These are phyloP conservation scores for Trematocara variabile DNA, from an alignment of 2,113 vertebrate species.

Conservation along the genomic window DNA sequence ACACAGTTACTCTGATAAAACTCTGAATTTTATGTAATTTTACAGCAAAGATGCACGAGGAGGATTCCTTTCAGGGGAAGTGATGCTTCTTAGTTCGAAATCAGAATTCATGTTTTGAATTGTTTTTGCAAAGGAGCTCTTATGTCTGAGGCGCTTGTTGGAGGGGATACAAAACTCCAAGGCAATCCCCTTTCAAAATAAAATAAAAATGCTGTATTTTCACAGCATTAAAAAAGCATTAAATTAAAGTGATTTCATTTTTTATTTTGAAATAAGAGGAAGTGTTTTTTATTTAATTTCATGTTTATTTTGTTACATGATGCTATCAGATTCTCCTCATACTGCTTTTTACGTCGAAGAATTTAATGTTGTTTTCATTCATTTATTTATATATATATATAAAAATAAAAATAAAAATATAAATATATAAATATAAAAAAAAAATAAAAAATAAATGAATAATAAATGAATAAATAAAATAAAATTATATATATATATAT, in stretches of 20 bases:
- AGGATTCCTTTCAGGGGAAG: neutral
- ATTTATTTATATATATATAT: too few species aligned
- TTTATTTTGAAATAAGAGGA: neutral
- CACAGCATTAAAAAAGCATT: neutral
- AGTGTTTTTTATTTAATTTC: accelerated
- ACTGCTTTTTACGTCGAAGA: accelerated
- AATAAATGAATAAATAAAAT: too few species aligned
- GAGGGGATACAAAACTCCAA: neutral
- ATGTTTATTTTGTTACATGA: neutral
- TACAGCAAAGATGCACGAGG: neutral
- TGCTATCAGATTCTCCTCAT: neutral
- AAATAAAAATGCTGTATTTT: accelerated
- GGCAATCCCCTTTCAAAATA: accelerated
- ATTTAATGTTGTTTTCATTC: neutral
- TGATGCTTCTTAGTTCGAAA: neutral
- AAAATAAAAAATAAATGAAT: too few species aligned
- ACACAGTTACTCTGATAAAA: neutral
- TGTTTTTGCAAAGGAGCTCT: neutral
- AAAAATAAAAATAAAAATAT: too few species aligned
- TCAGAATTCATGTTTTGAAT: accelerated
- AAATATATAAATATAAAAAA: too few species aligned
- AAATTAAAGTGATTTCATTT: neutral
- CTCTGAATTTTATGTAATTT: neutral
- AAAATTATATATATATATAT: too few species aligned
- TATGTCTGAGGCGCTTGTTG: accelerated